phyloP scores from a whole-genome alignment of 2,888 invertebrate genomes.

The Anthophora plumipes region DNA sequence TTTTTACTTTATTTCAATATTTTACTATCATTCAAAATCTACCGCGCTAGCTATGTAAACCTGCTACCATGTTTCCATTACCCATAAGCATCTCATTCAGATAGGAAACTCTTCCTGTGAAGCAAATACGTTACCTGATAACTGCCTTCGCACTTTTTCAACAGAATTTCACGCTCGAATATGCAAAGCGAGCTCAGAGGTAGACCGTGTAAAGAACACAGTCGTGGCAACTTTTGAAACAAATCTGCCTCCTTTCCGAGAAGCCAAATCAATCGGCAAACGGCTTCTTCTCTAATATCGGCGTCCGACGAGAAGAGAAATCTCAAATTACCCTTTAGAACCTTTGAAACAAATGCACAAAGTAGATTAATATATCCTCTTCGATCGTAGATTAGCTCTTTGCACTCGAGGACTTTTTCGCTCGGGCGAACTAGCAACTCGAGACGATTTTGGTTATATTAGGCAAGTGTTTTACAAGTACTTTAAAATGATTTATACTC shows the following conservation, averaged over 20 bases:
- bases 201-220: slow-evolving; percentile 85
- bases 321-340: slow-evolving; percentile 85
- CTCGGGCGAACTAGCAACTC: no score
- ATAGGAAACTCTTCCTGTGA: no score
- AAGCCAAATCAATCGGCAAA: slow-evolving; percentile 86
- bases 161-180: slow-evolving; percentile 76
- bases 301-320: slow-evolving; percentile 84
- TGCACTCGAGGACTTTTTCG: no score
- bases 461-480: no score
- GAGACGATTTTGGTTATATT: no score
- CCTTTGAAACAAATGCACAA: slow-evolving; percentile 72
- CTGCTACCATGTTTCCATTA: no score
- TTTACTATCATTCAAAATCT: no score
- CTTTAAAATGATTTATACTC: no score
- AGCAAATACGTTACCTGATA: slow-evolving; percentile 79
- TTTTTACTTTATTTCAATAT: no score
- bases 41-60: no score
- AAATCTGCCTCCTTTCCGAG: slow-evolving; percentile 85
- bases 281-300: slow-evolving; percentile 85
- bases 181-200: slow-evolving; percentile 84
- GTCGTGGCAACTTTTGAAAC: slow-evolving; percentile 84
- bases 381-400: no score
- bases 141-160: slow-evolving; percentile 77
- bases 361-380: neutral
- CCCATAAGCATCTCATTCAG: no score